Evolutionary conservation across 2,888 invertebrate species (phyloP), one percentile per base, ranked within the genome.

Genomic region (Eupithecia centaureata): DNA sequence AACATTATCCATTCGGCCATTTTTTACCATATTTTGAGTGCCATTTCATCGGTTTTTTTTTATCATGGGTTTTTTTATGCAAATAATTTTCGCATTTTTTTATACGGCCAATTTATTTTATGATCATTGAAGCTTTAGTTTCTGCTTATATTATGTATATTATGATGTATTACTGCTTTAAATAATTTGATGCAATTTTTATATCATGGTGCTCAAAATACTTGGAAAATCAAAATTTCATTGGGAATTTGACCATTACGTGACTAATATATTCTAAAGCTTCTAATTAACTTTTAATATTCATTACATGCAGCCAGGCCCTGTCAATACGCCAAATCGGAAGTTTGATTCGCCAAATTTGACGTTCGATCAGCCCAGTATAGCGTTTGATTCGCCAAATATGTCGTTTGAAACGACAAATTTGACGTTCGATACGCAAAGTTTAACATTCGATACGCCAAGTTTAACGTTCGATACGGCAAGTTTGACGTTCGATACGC

Each of bases 1-100:
- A 54, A 47, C 47, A 47, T 56, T n/a, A 65, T 47, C n/a, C 38
- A 61, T 65, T 60, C 38, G 54, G 60, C 42, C 38, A 30, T 33
- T 28, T 38, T 51, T 63, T 57, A 63, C 42, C 47, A 57, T 47
- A 56, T 60, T 64, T 54, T 65, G 60, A 54, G 54, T 60, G 54
- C 54, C 60, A 54, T 59, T 47, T 2, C 25, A 32, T 57, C 30
- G 54, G 28, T 15, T 56, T 28, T 2, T 56, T 56, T 52, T 27
- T 25, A 30, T 28, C n/a, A 56, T 28, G 27, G 28, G 28, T 0
- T 27, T 28, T 15, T 54, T 52, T 52, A 22, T 47, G 47, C 22
- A 47, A 12, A 3, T 47, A 5, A 2, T 42, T 42, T 42, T 8
- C 8, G 18, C 42, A 42, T 18, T 42, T 10, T 10, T 47, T 22